Evolutionary conservation across 2,113 vertebrate genomes (phyloP).

Genomic region (Agelaius tricolor): DNA sequence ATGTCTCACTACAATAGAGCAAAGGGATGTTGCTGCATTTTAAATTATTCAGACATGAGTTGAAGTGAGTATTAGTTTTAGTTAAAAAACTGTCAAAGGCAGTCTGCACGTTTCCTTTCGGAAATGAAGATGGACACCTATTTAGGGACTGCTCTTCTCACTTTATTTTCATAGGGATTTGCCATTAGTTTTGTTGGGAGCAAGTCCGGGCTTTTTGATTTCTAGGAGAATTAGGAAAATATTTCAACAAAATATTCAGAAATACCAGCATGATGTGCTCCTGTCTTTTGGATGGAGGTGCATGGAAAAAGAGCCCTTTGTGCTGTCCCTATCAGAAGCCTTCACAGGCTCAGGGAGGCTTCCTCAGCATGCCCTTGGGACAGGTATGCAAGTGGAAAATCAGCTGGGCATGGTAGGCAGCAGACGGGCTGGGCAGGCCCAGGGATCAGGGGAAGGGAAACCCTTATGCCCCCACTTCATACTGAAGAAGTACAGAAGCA

Average conservation of each 20-base stretch:
- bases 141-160: not conserved
- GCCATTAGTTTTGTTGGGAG: not conserved
- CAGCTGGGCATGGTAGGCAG: not conserved
- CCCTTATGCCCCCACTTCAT: not conserved
- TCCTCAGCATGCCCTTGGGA: not conserved
- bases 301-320: not conserved
- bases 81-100: slow-evolving; percentile 36
- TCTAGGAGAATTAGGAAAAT: not conserved
- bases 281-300: not conserved
- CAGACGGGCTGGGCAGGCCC: not conserved
- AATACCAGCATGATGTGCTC: accelerated
- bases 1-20: slow-evolving; percentile 25
- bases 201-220: not conserved
- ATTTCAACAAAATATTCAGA: not conserved
- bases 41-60: slow-evolving; percentile 16
- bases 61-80: slow-evolving; percentile 14
- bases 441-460: not conserved
- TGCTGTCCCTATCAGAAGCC: not conserved
- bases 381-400: not conserved
- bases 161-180: not conserved
- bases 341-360: not conserved
- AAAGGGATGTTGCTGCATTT: slow-evolving; percentile 26
- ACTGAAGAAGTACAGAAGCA: not conserved
- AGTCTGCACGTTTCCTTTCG: not conserved
- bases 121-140: slow-evolving; percentile 14